Percentiles rank a stretch among this genome's conserved stretches.
Conservation (phyloP, 2,113 vertebrate genomes). For the Pomatorhinus ruficollis region DNA sequence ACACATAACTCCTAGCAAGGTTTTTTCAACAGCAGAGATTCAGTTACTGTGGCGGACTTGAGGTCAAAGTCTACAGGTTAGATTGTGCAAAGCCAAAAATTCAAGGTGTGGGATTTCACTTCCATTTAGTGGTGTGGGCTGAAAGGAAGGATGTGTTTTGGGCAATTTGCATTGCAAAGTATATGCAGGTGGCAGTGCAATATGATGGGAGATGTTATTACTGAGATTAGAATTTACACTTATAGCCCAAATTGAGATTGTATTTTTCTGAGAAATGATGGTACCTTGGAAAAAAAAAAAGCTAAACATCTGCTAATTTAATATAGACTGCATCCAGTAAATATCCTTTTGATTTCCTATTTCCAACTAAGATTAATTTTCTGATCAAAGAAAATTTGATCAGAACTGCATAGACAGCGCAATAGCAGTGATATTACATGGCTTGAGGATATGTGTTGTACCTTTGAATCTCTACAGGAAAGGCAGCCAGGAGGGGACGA, state of each 20-base stretch:
- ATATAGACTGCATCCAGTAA: not conserved
- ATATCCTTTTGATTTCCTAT: constrained; percentile 17
- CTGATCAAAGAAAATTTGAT: constrained; percentile 51
- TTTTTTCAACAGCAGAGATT: not conserved
- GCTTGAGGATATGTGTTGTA: constrained; percentile 24
- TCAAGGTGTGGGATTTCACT: not conserved
- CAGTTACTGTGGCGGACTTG: not conserved
- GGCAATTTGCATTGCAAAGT: constrained; percentile 15
- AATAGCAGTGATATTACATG: constrained; percentile 20
- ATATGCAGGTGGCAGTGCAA: not conserved
- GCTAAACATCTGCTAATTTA: constrained; percentile 26
- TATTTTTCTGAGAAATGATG: not conserved
- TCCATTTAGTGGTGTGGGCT: not conserved
- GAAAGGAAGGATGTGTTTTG: not conserved
- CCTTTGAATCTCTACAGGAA: constrained; percentile 26
- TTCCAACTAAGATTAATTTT: constrained; percentile 44
- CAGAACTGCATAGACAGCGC: constrained; percentile 9
- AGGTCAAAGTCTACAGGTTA: not conserved
- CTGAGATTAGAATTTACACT: constrained; percentile 26
- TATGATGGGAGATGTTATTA: not conserved
- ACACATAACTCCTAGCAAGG: not conserved
- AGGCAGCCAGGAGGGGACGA: constrained; percentile 26
- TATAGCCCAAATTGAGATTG: not conserved
- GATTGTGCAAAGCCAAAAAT: not conserved
- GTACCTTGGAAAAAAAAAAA: constrained; percentile 18